These are phyloP conservation scores for Peromyscus leucopus DNA, from an alignment of 2,113 vertebrate genomes.

Conservation along the genomic window DNA sequence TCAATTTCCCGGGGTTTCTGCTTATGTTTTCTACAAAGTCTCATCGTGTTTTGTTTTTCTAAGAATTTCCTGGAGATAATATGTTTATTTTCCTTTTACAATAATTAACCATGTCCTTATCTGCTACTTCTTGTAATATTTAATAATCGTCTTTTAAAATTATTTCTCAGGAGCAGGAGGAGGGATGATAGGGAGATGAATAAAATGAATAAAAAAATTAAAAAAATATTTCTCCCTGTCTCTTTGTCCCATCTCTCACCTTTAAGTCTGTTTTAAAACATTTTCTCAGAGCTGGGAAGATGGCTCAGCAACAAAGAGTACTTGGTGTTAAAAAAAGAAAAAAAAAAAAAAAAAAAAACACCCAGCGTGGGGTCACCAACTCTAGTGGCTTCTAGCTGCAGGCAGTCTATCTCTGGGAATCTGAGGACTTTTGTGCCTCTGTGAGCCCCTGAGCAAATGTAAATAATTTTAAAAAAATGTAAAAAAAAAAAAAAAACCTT, in stretches of 20 bases:
- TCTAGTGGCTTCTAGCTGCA: not conserved
- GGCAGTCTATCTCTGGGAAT: not conserved
- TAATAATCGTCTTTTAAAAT: not conserved
- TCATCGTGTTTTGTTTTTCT: not conserved
- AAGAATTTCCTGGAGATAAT: not conserved
- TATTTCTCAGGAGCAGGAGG: too few species aligned
- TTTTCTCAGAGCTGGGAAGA: not conserved
- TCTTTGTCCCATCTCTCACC: not conserved
- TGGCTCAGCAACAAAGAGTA: not conserved
- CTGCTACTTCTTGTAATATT: not conserved
- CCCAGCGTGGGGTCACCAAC: not conserved
- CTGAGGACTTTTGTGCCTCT: not conserved
- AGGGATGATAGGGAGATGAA: too few species aligned
- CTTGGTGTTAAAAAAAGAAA: not conserved
- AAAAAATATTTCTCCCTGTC: not conserved
- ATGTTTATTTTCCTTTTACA: not conserved
- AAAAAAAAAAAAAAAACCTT: not conserved
- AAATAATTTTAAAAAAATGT: not conserved
- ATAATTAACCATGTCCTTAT: not conserved
- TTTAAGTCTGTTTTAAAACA: not conserved
- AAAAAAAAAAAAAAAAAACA: not conserved
- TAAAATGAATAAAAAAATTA: too few species aligned
- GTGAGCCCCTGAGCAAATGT: not conserved
- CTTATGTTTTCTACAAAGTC: not conserved
- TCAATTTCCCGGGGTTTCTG: not conserved